These are phyloP conservation scores for rat (Rattus norvegicus) DNA, from an alignment of 2,113 vertebrate species.

Conservation along the genomic window GRCr8 NC_086020.1:32916001-32916500, in stretches of 20 bases:
- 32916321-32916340: neutral
- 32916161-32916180: neutral
- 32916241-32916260: neutral
- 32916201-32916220: neutral
- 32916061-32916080: neutral
- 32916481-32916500: neutral
- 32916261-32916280: neutral
- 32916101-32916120: too few species aligned
- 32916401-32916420: neutral
- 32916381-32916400: neutral
- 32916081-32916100: neutral
- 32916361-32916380: neutral
- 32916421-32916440: neutral
- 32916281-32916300: neutral
- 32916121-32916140: neutral
- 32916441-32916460: neutral
- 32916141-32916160: neutral
- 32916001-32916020: neutral
- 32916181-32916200: neutral
- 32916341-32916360: neutral
- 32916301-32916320: neutral
- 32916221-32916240: neutral
- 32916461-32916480: neutral
- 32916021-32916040: too few species aligned
- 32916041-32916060: neutral